These are phyloP conservation scores for Cylas formicarius DNA, from an alignment of 1,140 invertebrate genomes.

Conservation along the genomic window DNA sequence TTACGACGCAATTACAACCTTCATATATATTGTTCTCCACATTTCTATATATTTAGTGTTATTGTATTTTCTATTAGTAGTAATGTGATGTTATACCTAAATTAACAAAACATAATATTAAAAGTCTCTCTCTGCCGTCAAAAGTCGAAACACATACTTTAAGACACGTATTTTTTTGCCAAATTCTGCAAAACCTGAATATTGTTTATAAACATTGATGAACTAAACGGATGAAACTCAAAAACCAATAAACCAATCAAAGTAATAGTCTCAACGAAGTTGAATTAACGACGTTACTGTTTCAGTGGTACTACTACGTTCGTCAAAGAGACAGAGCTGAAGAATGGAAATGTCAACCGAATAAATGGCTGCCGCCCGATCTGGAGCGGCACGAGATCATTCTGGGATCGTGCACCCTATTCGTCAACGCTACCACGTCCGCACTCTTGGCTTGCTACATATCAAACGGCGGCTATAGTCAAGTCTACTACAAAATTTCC, in stretches of 20 bases:
- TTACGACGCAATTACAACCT: no score
- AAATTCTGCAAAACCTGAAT: slow-evolving; percentile 1
- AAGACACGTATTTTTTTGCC: not conserved
- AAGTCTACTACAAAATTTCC: slow-evolving; percentile 55
- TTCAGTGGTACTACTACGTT: slow-evolving; percentile 65
- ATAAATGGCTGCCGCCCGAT: slow-evolving; percentile 57
- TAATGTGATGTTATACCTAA: no score
- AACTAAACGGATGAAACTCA: not conserved
- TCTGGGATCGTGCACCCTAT: slow-evolving; percentile 52
- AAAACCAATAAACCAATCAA: not conserved
- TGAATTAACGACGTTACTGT: slow-evolving; percentile 14
- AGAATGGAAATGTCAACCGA: slow-evolving; percentile 70
- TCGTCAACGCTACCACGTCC: slow-evolving; percentile 49
- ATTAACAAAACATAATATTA: no score
- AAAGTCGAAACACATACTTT: not conserved
- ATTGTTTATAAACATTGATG: not conserved
- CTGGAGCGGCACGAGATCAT: slow-evolving; percentile 63
- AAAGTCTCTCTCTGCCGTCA: no score
- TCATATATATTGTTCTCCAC: no score
- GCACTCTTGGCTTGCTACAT: slow-evolving; percentile 58
- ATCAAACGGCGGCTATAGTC: slow-evolving; percentile 56
- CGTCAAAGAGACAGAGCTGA: slow-evolving; percentile 49
- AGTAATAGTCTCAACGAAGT: not conserved
- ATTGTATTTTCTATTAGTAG: no score
- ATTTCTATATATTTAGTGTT: no score